phyloP scores from a whole-genome alignment of 2,797 vertebrate genomes.

The Sus cebifrons region DNA sequence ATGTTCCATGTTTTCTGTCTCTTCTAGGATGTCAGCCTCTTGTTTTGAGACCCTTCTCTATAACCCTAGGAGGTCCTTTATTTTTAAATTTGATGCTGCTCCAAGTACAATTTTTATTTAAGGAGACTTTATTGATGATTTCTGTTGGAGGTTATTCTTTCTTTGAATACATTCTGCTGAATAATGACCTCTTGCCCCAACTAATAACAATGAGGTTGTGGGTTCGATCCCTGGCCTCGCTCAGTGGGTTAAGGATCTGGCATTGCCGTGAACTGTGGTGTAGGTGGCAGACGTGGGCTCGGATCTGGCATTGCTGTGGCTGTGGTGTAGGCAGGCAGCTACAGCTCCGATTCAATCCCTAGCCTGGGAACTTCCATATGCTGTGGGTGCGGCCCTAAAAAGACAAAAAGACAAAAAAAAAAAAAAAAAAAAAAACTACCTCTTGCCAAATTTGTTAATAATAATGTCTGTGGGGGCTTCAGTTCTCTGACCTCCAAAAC shows the following conservation, averaged over 20 bases:
- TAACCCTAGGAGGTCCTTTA: not conserved
- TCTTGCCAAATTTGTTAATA: slow-evolving; percentile 23
- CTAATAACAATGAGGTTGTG: no score
- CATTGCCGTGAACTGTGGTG: no score
- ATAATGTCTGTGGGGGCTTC: not conserved
- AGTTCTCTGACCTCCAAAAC: not conserved
- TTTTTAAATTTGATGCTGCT: not conserved
- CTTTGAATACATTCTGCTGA: slow-evolving; percentile 14
- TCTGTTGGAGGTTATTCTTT: not conserved
- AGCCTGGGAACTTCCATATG: no score
- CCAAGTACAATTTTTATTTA: not conserved
- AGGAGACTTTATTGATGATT: not conserved
- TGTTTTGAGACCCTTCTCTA: not conserved
- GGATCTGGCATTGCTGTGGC: no score
- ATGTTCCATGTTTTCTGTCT: not conserved
- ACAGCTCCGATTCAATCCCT: no score
- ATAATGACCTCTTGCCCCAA: not conserved
- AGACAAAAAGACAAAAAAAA: no score
- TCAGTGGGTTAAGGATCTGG: no score
- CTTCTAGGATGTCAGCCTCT: not conserved
- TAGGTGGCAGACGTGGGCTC: no score
- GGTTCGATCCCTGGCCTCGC: no score
- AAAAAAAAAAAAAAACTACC: no score
- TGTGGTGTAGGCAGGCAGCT: no score
- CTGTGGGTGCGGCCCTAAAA: no score